Evolutionary conservation across 2,113 vertebrate species (phyloP).

Genomic region (Okapia johnstoni): DNA sequence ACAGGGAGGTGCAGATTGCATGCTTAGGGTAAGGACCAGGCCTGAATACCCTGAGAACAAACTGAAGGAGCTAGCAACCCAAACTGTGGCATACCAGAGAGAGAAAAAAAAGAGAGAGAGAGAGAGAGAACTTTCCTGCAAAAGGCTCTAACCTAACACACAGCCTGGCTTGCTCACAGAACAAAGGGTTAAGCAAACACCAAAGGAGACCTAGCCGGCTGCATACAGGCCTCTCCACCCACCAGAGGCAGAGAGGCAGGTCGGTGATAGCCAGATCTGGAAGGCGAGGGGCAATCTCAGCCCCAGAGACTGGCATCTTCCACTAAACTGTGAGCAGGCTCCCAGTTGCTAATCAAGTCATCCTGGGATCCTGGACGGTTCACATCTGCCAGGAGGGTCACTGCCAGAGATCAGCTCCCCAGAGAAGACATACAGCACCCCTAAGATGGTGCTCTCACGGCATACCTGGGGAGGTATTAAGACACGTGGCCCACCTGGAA

Average conservation of each 20-base stretch:
- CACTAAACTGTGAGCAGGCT: neutral
- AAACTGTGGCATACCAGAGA: neutral
- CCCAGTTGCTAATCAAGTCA: neutral
- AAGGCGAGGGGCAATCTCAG: neutral
- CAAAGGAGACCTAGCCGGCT: neutral
- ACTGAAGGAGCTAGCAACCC: neutral
- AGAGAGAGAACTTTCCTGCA: neutral
- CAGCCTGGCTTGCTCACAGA: neutral
- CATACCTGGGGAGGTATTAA: rapidly evolving
- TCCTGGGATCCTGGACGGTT: neutral
- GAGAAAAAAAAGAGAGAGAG: neutral
- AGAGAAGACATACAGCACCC: neutral
- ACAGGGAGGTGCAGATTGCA: rapidly evolving
- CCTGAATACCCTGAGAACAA: neutral
- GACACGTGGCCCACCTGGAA: neutral
- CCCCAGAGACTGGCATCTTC: neutral
- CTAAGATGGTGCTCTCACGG: rapidly evolving
- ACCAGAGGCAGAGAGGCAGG: neutral
- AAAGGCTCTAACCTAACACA: neutral
- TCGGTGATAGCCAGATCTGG: neutral
- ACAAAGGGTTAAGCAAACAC: neutral
- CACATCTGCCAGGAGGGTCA: neutral
- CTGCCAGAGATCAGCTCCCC: neutral
- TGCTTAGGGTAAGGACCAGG: neutral
- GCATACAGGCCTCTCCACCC: rapidly evolving